Conservation (phyloP, 1,140 invertebrate species). For the Drosophila punjabiensis region DNA sequence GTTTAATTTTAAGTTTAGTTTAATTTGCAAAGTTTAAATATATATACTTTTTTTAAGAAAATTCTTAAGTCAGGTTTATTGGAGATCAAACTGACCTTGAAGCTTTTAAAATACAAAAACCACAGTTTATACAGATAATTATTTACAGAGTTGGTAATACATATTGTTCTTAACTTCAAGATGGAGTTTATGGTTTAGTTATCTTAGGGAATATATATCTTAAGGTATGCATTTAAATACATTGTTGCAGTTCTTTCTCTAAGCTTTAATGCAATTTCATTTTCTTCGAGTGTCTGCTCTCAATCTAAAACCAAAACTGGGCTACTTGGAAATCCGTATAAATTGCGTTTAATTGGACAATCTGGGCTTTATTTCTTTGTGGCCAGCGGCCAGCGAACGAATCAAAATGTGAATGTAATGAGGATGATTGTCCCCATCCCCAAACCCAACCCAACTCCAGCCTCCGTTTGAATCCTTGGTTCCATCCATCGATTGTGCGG, state of each 20-base stretch:
- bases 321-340: conserved; percentile 79
- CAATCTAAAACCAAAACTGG: conserved; percentile 27
- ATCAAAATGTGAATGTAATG: conserved; percentile 63
- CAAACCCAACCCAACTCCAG: neutral
- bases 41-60: too few species aligned
- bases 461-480: conserved; percentile 28
- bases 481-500: conserved; percentile 23
- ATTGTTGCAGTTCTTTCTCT: neutral
- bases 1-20: neutral
- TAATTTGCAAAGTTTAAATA: neutral
- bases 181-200: neutral
- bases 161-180: rapidly evolving
- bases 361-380: conserved; percentile 77
- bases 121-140: neutral
- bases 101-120: neutral
- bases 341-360: conserved; percentile 84
- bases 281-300: conserved; percentile 28
- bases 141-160: neutral
- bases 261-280: neutral
- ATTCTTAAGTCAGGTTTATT: neutral
- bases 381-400: conserved; percentile 57
- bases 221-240: neutral
- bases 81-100: neutral
- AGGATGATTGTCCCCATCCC: conserved; percentile 37
- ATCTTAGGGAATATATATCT: neutral